A percentile compares a stretch with the other conserved stretches of the same genome.
phyloP scores from a whole-genome alignment of 1,140 invertebrate species.

The Solen grandis region DNA sequence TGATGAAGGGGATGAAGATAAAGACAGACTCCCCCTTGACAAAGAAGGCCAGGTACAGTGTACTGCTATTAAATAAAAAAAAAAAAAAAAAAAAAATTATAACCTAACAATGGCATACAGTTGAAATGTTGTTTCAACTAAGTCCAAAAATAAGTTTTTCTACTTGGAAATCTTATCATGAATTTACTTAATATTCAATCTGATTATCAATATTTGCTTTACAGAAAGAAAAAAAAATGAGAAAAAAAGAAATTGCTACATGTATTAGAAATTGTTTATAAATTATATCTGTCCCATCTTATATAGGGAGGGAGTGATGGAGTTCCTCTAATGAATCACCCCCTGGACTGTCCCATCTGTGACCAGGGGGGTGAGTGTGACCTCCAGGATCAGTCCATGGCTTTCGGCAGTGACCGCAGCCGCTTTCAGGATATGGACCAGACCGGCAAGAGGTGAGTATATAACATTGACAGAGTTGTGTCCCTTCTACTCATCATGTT shows the following conservation, averaged over 20 bases:
- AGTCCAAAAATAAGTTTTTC: not conserved
- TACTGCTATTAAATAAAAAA: not conserved
- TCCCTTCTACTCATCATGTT: not conserved
- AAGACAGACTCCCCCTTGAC: conserved; percentile 99
- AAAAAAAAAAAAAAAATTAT: not conserved
- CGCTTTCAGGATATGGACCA: conserved; percentile 96
- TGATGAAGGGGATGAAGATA: conserved; percentile 98
- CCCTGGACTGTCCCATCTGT: conserved; percentile 99
- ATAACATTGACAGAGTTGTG: not conserved
- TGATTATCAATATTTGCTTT: not conserved
- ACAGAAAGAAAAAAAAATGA: not conserved
- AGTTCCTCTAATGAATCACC: conserved; percentile 99
- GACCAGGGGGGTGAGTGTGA: conserved; percentile 99
- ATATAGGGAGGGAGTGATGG: conserved; percentile 95
- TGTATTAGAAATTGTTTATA: not conserved
- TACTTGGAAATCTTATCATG: no score
- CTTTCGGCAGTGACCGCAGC: conserved; percentile 98
- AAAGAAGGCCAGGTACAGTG: conserved; percentile 90
- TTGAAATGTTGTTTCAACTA: not conserved
- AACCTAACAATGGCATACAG: no score
- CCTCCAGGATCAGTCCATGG: conserved; percentile 95
- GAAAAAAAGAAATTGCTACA: not conserved
- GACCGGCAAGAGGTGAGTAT: conserved; percentile 91
- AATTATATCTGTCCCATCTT: no score
- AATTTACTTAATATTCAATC: no score